Evolutionary conservation across 2,888 invertebrate genomes (phyloP), one percentile per base, ranked within the genome.

Genomic region (Trissolcus brochymenae): DNA sequence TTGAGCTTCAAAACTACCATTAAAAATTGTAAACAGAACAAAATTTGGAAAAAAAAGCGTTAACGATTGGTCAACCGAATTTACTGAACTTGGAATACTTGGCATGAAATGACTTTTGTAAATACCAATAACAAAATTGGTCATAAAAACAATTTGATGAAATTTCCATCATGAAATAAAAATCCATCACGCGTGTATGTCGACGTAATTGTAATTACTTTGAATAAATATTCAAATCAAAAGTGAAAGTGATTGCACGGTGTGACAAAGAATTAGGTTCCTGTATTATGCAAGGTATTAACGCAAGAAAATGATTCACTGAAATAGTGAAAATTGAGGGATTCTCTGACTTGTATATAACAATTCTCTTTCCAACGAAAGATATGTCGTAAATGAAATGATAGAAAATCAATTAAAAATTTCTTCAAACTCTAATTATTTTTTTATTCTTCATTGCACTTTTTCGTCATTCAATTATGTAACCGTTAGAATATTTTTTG

Each of bases 231-330:
- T 66, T 72, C 43, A 61, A 61, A 72, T 67, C 56, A 77, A 70
- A 68, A 73, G 68, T 62, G 72, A 73, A 77, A 68, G 59, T 53
- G 54, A 53, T 59, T 54, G 50, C 43, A 70, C 40, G 51, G 60
- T 56, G 40, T 70, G 65, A 73, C 73, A 65, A 53, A 61, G 59
- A 64, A 64, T 73, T 67, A 68, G 70, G 68, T 68, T 64, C 73
- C 68, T 65, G 59, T 55, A 57, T 73, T 73, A 57, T 65, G 53
- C 54, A 76, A 76, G 61, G 3, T 49, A 51, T 73, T 61, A 55
- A 46, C 54, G 67, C 57, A 67, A 76, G 67, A 64, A 62, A 67
- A 56, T 68, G 62, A 67, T 64, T 72, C 72, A 72, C 51, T 66
- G 29, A 51, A 57, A 46, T 64, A 68, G 62, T 66, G 65, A 68